Evolutionary conservation across 2,113 vertebrate species (phyloP).

Genomic region (Uria lomvia): DNA sequence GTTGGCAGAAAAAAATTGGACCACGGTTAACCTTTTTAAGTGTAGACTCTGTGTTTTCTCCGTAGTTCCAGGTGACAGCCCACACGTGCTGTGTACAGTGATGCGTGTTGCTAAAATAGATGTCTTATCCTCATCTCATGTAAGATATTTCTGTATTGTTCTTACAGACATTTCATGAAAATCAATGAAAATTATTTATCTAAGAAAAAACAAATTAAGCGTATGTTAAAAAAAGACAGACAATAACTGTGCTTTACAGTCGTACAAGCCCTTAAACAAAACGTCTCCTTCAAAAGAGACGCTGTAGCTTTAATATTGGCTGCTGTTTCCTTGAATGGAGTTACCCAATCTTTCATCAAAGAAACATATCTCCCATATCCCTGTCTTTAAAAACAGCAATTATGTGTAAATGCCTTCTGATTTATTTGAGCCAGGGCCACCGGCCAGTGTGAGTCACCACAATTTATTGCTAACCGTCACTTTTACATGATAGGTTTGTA

Average conservation of each 20-base stretch:
- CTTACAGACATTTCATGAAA: constrained; percentile 14
- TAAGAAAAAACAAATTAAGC: neutral
- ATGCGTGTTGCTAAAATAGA: neutral
- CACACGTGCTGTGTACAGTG: neutral
- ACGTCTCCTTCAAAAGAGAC: constrained; percentile 24
- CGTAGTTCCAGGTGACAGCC: neutral
- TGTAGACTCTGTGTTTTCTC: neutral
- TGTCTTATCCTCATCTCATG: neutral
- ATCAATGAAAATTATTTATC: constrained; percentile 25
- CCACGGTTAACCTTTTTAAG: neutral
- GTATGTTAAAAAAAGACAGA: neutral
- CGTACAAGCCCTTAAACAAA: constrained; percentile 7
- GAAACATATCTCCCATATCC: constrained; percentile 81
- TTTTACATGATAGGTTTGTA: constrained; percentile 99
- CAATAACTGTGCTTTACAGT: neutral
- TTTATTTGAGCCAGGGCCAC: constrained; percentile 87
- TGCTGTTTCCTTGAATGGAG: constrained; percentile 74
- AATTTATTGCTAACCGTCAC: constrained; percentile 97
- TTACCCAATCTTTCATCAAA: constrained; percentile 80
- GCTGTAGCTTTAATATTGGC: constrained; percentile 51
- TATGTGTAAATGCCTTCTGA: constrained; percentile 90
- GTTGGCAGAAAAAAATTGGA: neutral
- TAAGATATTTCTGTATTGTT: constrained; percentile 25
- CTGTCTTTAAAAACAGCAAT: constrained; percentile 89
- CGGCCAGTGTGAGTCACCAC: constrained; percentile 84